Base-by-base conservation (phyloP, 2,797 vertebrate species). In the Coreius guichenoti region DNA sequence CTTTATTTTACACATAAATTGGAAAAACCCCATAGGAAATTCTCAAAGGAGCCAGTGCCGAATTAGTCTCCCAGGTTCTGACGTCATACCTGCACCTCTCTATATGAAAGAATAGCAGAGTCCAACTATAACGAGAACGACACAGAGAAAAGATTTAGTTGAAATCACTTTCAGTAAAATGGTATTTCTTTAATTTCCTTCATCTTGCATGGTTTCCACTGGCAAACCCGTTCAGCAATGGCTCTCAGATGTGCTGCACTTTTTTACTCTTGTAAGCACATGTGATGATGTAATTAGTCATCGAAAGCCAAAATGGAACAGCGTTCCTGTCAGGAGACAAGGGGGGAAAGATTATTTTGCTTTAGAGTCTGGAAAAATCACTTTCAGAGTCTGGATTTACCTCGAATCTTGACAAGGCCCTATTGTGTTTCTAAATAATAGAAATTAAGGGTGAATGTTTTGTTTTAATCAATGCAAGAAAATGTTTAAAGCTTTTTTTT, bases 341-440 rank as follows among this genome's bases (percentile, higher is more conserved):
- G 72, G 47, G 12, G 45, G 17, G 33, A 54, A 67, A 31, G 19
- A 67, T 80, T 76, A 39, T 39, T 67, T 68, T 54, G 47, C 72
- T 67, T 54, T 76, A 47, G 72, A 65, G 81, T 83, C 81, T 83
- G 72, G 81, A 83, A 83, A 84, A 84, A 69, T 77, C 17, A 33
- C 82, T 77, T 83, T 83, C 56, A 33, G 70, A 51, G 29, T 83
- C 73, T 67, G 72, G 63, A 56, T 54, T 69, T 29, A 7, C 61
- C n/a, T 78, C 61, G 19, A 83, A 54, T 76, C 29, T 47, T 39
- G 56, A 83, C 72, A 83, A 75, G 45, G 58, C 70, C 29, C 21
- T 83, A 75, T 83, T 83, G 72, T 83, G 16, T 73, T 82, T 72
- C 61, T 16, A 45, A 73, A 58, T 31, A 16, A 70, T 31, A 8